Base-by-base conservation (phyloP, 2,113 vertebrate genomes). In the Chascanopsetta lugubris region DNA sequence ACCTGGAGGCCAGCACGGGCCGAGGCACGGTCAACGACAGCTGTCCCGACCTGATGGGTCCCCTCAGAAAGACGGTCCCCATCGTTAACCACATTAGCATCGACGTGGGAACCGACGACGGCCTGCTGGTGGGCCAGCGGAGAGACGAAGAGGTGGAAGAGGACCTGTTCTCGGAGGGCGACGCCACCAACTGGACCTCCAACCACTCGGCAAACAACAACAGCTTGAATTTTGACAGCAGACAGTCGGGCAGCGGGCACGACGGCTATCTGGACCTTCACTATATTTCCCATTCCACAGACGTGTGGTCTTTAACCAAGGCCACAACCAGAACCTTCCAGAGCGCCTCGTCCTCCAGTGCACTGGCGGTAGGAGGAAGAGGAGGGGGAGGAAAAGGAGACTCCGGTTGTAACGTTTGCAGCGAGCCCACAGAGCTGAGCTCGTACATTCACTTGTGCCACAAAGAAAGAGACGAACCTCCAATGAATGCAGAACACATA, bases 161-260 rank as follows among this genome's bases (percentile, higher is more conserved):
- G 42, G 87, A 83, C 73, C 63, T 88, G 45, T 87, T 56, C 63
- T 82, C 77, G 0, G 85, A 88, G 0, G 86, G 61, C 26, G 93
- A 89, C 54, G 72, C 66, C 30, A 90, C 87, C 9, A 94, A 93
- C 62, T 96, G 95, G 96, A 89, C 90, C 45, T 96, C 95, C 73
- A 96, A 96, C 70, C 85, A 87, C 62, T 97, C 95, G 0, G 92
- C 94, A 61, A 97, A 96, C 80, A 97, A 96, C 80, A 97, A 96
- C 65, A 94, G 92, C 2, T 65, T 90, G 48, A 87, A 85, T 25
- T 84, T 89, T 65, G 88, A 89, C 66, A 81, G 83, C 53, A 85
- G 74, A 34, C 88, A 90, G 22, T 70, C 82, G 42, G 78, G 51
- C n/a, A 78, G 64, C 21, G 86, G 71, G 30, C 75, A 61, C n/a